A percentile compares a stretch with the other conserved stretches of the same genome.
Conservation (phyloP, 2,113 vertebrate species). For the Neolamprologus toae region DNA sequence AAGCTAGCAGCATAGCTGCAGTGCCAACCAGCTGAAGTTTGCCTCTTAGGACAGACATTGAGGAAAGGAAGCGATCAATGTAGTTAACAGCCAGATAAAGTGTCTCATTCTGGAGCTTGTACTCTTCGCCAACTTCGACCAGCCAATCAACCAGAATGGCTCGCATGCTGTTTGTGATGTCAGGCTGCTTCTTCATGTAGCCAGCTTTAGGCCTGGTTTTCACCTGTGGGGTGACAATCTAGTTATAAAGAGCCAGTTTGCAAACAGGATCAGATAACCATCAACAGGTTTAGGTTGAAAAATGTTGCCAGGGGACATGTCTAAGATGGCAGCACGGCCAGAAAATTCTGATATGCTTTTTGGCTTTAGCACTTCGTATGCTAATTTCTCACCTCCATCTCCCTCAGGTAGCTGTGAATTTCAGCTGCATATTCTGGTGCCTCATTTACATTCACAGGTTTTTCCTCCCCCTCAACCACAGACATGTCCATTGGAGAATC, state of each 20-base stretch:
- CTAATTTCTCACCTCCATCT: slow-evolving; percentile 83
- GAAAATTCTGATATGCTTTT: accelerated
- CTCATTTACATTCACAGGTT: slow-evolving; percentile 66
- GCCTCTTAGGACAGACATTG: slow-evolving; percentile 95
- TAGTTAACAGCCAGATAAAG: slow-evolving; percentile 96
- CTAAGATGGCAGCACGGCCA: neutral
- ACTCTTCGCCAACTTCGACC: slow-evolving; percentile 97
- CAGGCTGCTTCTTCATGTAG: slow-evolving; percentile 97
- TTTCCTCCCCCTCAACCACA: slow-evolving; percentile 78
- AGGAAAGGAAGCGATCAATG: slow-evolving; percentile 95
- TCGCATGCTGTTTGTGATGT: slow-evolving; percentile 95
- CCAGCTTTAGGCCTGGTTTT: slow-evolving; percentile 87
- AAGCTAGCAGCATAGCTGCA: slow-evolving; percentile 94
- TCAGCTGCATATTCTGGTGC: slow-evolving; percentile 84
- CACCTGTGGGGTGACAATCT: slow-evolving; percentile 57
- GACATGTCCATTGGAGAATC: slow-evolving; percentile 96
- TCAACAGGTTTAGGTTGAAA: neutral
- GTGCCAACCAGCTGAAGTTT: slow-evolving; percentile 97
- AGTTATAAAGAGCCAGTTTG: neutral
- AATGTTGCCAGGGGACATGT: neutral
- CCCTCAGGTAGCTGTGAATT: slow-evolving; percentile 85
- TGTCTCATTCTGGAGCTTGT: slow-evolving; percentile 95
- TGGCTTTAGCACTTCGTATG: neutral
- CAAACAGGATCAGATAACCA: neutral
- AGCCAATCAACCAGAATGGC: slow-evolving; percentile 98